These are phyloP conservation scores for Oreortyx pictus DNA, from an alignment of 2,797 vertebrate species.

Conservation along the genomic window DNA sequence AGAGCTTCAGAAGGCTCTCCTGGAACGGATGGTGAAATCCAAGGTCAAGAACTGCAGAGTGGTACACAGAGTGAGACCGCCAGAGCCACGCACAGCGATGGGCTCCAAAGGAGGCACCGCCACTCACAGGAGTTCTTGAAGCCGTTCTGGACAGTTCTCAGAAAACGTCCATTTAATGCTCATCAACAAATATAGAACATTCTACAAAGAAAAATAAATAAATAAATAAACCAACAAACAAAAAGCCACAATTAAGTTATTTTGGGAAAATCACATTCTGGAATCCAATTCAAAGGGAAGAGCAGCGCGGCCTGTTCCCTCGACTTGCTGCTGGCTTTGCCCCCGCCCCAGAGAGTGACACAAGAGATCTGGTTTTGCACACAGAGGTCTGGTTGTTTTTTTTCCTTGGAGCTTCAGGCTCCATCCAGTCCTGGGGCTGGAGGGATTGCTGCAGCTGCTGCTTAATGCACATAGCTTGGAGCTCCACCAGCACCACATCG, in stretches of 20 bases:
- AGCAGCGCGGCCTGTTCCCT: constrained; percentile 11
- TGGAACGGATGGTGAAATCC: constrained; percentile 6
- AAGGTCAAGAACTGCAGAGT: constrained; percentile 41
- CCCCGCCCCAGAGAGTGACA: not conserved
- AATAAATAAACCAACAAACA: too few relatives aligned
- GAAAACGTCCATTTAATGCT: constrained; percentile 46
- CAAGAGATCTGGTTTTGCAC: not conserved
- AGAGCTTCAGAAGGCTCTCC: not conserved
- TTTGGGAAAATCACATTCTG: constrained; percentile 47
- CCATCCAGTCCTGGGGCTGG: not conserved
- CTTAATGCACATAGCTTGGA: rapidly evolving
- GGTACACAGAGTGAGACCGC: not conserved
- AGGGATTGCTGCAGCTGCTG: not conserved
- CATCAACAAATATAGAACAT: constrained; percentile 59
- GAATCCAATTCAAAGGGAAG: constrained; percentile 45
- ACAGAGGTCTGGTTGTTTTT: constrained; percentile 4
- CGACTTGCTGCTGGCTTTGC: constrained; percentile 23
- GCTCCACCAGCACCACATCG: not conserved
- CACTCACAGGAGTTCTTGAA: not conserved
- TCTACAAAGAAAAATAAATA: not conserved
- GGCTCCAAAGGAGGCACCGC: not conserved
- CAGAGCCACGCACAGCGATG: rapidly evolving
- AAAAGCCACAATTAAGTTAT: constrained; percentile 49
- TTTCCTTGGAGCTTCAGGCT: not conserved
- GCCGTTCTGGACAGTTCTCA: constrained; percentile 44